Evolutionary conservation across 1,140 invertebrate species (phyloP).

Genomic region (Eriosoma lanigerum): DNA sequence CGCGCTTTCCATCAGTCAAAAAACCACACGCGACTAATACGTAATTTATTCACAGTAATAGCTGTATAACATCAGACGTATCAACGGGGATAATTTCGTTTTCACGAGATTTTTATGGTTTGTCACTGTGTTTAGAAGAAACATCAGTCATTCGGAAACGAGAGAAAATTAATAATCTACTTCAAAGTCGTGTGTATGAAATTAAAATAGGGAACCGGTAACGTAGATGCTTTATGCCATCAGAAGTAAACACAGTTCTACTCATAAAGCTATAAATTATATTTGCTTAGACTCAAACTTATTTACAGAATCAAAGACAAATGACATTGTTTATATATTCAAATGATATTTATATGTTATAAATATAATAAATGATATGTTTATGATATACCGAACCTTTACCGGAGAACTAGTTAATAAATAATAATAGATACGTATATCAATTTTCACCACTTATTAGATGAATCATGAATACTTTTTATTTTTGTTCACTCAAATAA

Average conservation of each 20-base stretch:
- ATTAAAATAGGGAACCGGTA: background rate
- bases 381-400: no score
- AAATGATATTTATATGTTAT: no score
- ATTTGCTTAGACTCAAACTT: background rate
- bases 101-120: background rate
- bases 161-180: conserved; percentile 1
- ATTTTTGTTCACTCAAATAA: no score
- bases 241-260: background rate
- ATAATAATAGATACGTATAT: no score
- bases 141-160: background rate
- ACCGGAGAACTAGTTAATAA: no score
- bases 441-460: no score
- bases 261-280: background rate
- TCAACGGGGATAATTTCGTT: no score
- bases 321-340: no score
- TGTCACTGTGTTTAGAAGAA: background rate
- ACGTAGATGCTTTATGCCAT: background rate
- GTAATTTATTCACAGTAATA: background rate
- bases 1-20: background rate
- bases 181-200: background rate
- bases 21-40: background rate
- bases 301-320: background rate
- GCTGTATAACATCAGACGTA: background rate
- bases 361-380: no score
- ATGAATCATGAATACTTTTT: no score